Conservation (phyloP, 2,113 vertebrate genomes). For the Epinephelus fuscoguttatus region DNA sequence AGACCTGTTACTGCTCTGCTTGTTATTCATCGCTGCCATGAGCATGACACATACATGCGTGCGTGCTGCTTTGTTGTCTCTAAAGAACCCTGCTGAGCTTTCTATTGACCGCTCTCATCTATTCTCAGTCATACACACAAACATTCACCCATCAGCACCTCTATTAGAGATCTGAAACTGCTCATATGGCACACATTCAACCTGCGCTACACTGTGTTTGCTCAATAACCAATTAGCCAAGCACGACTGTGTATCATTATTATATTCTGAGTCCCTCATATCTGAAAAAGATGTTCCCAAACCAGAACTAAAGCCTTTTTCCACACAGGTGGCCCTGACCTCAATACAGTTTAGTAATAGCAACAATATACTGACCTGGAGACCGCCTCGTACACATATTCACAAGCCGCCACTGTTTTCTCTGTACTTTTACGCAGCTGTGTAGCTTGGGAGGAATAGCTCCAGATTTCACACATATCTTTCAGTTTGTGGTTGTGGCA, state of each 20-base stretch:
- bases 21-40: constrained; percentile 30
- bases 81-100: constrained; percentile 53
- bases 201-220: constrained; percentile 43
- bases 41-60: constrained; percentile 44
- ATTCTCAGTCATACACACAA: constrained; percentile 31
- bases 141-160: constrained; percentile 59
- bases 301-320: constrained; percentile 11
- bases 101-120: constrained; percentile 36
- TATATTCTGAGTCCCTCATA: neutral
- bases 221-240: constrained; percentile 43
- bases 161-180: constrained; percentile 27
- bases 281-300: neutral
- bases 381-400: neutral
- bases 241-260: constrained; percentile 8
- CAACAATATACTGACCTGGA: neutral
- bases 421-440: neutral
- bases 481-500: neutral
- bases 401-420: neutral
- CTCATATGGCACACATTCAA: constrained; percentile 43
- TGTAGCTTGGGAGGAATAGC: neutral
- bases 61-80: constrained; percentile 45
- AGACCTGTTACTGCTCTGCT: constrained; percentile 14
- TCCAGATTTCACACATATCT: constrained; percentile 1
- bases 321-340: constrained; percentile 13
- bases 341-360: neutral